Conservation (phyloP, 2,113 vertebrate genomes). For the Empidonax alnorum region DNA sequence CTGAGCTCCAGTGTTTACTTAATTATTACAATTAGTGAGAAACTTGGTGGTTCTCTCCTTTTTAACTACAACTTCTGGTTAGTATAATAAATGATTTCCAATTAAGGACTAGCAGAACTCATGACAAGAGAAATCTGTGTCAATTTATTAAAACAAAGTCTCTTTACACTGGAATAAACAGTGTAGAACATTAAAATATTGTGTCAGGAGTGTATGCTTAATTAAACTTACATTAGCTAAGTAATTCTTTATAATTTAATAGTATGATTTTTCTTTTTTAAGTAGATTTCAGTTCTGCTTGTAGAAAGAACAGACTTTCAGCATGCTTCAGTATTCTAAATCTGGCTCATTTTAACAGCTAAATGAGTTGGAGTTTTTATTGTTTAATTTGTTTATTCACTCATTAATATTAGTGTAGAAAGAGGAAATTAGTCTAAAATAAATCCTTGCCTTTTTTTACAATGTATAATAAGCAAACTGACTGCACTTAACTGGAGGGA, state of each 20-base stretch:
- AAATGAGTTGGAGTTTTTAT: background rate
- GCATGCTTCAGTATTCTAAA: background rate
- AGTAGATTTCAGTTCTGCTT: background rate
- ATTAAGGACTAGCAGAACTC: slow-evolving; percentile 34
- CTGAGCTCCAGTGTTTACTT: background rate
- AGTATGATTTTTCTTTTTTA: background rate
- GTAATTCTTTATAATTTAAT: slow-evolving; percentile 5
- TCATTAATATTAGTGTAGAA: background rate
- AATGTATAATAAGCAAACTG: background rate
- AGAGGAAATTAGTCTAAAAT: background rate
- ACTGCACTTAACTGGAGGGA: background rate
- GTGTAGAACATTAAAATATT: background rate
- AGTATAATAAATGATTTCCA: slow-evolving; percentile 17
- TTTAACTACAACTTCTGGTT: background rate
- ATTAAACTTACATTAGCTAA: background rate
- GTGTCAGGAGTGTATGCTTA: background rate
- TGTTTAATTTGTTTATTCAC: background rate
- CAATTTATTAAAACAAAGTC: background rate
- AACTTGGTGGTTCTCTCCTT: background rate
- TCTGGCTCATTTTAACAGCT: background rate
- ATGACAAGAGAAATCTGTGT: background rate
- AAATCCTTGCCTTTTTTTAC: background rate
- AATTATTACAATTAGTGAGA: background rate
- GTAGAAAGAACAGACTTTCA: background rate
- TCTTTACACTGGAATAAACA: background rate